A percentile compares a stretch with the other conserved stretches of the same genome.
These are phyloP conservation scores for Procavia capensis DNA, from an alignment of 2,113 vertebrate genomes.

Conservation along the genomic window DNA sequence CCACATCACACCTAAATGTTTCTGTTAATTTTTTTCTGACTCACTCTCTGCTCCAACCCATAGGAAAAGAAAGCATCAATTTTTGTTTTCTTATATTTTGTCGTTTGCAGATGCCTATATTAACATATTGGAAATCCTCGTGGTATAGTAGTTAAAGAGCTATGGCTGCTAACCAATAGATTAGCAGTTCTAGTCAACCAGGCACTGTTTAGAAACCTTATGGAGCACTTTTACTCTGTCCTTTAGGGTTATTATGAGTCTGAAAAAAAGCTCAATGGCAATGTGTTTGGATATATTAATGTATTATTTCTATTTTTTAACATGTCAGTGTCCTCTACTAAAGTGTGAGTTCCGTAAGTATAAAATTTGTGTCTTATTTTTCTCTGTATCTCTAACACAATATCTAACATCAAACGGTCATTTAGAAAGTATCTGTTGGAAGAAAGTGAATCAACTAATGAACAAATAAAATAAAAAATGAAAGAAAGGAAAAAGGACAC, in stretches of 20 bases:
- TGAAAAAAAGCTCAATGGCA: no score
- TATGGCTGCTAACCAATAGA: no score
- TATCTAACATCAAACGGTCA: background rate
- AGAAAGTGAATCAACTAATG: background rate
- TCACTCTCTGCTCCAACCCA: no score
- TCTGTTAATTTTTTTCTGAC: background rate
- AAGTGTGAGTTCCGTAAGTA: background rate
- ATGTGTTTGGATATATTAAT: no score
- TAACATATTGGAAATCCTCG: no score
- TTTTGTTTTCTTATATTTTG: background rate
- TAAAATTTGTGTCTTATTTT: background rate
- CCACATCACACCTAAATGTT: no score
- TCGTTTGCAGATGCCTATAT: background rate
- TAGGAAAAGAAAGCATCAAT: background rate
- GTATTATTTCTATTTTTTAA: background rate
- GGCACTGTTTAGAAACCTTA: no score
- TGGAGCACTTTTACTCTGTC: no score
- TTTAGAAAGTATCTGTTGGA: slow-evolving; percentile 27
- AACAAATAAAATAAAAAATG: background rate
- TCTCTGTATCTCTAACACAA: background rate
- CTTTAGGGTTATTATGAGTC: no score
- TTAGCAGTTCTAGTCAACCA: no score
- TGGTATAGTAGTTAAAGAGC: no score
- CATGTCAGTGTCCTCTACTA: background rate
- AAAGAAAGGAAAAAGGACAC: background rate